Base-by-base conservation (phyloP, 2,888 invertebrate species). In the Tryphoninae sp. region DNA sequence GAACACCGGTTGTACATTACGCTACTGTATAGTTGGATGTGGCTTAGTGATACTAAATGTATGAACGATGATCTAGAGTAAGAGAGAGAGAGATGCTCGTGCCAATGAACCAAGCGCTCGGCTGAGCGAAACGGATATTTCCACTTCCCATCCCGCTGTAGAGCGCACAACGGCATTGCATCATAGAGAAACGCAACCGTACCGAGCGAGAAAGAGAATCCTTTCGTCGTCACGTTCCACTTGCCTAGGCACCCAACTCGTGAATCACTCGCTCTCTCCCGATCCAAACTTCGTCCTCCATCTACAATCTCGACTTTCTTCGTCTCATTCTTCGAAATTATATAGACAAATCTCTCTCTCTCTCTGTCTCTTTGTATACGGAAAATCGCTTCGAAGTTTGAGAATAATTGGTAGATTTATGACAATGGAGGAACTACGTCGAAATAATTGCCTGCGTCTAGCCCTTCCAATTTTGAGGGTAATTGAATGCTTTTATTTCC, bases 51-150 rank as follows among this genome's bases (percentile, higher is more conserved):
- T 69, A 55, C 53, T 77, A 77, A 51, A 65, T 71, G 74, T 72
- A 77, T 22, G 78, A 69, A 33, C 33, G 33, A 33, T 33, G 33
- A 33, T 6, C 51, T 67, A 6, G 33, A 33, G 33, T 6, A 6
- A 42, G 55, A 61, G 76, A 62, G 74, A 67, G 81, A 72, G 69
- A 73, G 80, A 80, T 76, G 64, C 65, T 79, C 82, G 81, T 83
- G 84, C 84, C 86, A 86, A 84, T 86, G 86, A 86, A 86, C 86
- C 84, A 84, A 67, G 80, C 86, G 81, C 72, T 83, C 86, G 82
- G 84, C 84, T 84, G 83, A 86, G 81, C 86, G 83, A 83, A 84
- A 84, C 85, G 82, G 82, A 83, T 84, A 80, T 82, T 83, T 82
- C 84, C 79, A 82, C 82, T 84, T 82, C 78, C 82, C 78, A 69